A percentile compares a stretch with the other conserved stretches of the same genome.
Evolutionary conservation across 2,113 vertebrate species (phyloP).

Genomic region (Ochotona princeps): DNA sequence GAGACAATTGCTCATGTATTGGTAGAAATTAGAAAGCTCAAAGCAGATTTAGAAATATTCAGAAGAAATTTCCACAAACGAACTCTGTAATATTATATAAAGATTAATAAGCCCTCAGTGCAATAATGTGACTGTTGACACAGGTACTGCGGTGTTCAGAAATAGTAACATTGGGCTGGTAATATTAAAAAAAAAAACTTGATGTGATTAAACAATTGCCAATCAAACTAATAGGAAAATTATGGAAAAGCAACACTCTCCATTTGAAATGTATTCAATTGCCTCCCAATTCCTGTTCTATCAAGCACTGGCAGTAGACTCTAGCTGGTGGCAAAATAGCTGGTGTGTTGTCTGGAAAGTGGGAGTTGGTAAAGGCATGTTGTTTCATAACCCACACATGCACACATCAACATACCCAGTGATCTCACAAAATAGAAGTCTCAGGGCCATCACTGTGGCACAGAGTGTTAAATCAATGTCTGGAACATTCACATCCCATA

Average conservation of each 20-base stretch:
- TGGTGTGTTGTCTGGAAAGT: conserved; percentile 15
- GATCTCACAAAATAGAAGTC: not conserved
- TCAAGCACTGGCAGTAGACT: not conserved
- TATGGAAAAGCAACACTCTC: conserved; percentile 35
- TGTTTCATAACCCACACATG: not conserved
- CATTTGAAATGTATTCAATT: conserved; percentile 45
- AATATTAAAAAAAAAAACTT: conserved; percentile 60
- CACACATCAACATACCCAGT: not conserved
- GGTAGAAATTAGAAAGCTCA: conserved; percentile 48
- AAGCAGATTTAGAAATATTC: conserved; percentile 60
- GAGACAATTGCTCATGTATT: not conserved
- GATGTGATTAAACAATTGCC: conserved; percentile 42
- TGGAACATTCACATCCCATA: no score
- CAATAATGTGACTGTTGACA: conserved; percentile 40
- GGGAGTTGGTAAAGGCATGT: conserved; percentile 5
- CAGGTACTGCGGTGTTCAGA: conserved; percentile 33
- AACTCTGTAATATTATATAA: conserved; percentile 35
- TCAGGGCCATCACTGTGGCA: no score
- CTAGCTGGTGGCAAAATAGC: not conserved
- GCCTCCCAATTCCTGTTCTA: not conserved
- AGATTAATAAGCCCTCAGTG: conserved; percentile 37
- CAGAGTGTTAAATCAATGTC: no score
- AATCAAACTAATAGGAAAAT: conserved; percentile 60
- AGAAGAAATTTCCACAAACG: not conserved
- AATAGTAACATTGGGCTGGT: conserved; percentile 34